Evolutionary conservation across 2,113 vertebrate genomes (phyloP).

Genomic region (Nycticorax nycticorax): DNA sequence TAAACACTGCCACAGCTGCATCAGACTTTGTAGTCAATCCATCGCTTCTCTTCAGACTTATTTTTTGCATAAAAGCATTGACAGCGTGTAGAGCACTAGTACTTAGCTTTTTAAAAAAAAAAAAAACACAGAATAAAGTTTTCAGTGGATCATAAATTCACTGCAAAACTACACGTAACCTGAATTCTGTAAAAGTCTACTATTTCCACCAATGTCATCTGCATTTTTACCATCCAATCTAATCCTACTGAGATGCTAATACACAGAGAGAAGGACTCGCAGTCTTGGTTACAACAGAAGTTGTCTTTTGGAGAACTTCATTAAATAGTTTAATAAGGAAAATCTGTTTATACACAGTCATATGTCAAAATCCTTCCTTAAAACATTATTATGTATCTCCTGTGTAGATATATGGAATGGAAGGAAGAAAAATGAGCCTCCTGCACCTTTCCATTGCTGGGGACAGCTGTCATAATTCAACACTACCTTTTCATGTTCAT

Average conservation of each 20-base stretch:
- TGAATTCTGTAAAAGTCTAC: neutral
- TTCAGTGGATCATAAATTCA: neutral
- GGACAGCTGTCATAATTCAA: neutral
- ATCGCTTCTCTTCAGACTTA: neutral
- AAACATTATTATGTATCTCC: neutral
- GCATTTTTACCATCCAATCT: neutral
- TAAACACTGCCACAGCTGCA: neutral
- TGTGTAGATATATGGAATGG: neutral
- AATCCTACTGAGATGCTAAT: neutral
- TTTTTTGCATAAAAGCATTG: neutral
- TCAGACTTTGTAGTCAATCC: neutral
- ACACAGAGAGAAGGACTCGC: neutral
- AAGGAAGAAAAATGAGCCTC: neutral
- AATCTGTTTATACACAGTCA: neutral
- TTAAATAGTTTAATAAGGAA: neutral
- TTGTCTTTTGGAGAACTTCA: neutral
- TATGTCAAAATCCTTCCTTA: neutral
- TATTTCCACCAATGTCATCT: neutral
- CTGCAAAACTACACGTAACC: neutral
- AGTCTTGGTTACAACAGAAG: neutral
- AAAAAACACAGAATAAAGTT: neutral
- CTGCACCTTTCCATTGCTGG: neutral
- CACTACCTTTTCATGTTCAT: neutral
- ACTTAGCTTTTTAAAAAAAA: neutral
- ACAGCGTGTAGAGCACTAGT: neutral